Evolutionary conservation across 2,888 invertebrate species (phyloP).

Genomic region (Ectobius pallidus): DNA sequence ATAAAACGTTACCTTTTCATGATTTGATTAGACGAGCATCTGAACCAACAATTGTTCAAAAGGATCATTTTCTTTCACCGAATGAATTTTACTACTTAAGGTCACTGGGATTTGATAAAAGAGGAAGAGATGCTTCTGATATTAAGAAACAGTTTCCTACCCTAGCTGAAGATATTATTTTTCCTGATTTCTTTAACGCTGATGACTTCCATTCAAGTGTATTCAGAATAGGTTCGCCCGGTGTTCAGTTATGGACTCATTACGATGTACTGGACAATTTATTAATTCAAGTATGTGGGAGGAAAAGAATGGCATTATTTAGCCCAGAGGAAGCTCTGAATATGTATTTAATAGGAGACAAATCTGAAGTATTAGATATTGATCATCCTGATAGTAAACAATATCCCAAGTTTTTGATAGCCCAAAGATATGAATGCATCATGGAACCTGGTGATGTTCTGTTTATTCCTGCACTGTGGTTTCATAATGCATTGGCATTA

Average conservation of each 20-base stretch:
- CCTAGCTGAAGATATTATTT: constrained; percentile 54
- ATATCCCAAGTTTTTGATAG: constrained; percentile 56
- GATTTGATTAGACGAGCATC: constrained; percentile 54
- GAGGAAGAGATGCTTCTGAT: constrained; percentile 58
- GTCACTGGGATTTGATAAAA: constrained; percentile 58
- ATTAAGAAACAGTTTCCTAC: constrained; percentile 57
- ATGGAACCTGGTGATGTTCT: constrained; percentile 59
- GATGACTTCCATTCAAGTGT: constrained; percentile 60
- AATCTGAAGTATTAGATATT: constrained; percentile 59
- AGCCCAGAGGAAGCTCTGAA: constrained; percentile 57
- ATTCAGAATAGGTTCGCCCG: constrained; percentile 58
- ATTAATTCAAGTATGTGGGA: constrained; percentile 57
- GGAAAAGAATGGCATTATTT: constrained; percentile 58
- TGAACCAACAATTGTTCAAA: constrained; percentile 46
- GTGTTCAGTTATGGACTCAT: constrained; percentile 61
- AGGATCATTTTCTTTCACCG: constrained; percentile 51
- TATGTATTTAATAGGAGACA: constrained; percentile 61
- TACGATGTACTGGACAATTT: constrained; percentile 65
- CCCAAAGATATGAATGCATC: constrained; percentile 52
- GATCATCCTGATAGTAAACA: constrained; percentile 55
- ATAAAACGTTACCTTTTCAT: constrained; percentile 56
- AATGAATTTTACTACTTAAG: constrained; percentile 50
- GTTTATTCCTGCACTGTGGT: constrained; percentile 64
- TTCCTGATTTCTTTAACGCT: constrained; percentile 55
- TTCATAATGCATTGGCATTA: constrained; percentile 59